phyloP scores from a whole-genome alignment of 2,888 invertebrate genomes.

The Harpagoxenus sublaevis region DNA sequence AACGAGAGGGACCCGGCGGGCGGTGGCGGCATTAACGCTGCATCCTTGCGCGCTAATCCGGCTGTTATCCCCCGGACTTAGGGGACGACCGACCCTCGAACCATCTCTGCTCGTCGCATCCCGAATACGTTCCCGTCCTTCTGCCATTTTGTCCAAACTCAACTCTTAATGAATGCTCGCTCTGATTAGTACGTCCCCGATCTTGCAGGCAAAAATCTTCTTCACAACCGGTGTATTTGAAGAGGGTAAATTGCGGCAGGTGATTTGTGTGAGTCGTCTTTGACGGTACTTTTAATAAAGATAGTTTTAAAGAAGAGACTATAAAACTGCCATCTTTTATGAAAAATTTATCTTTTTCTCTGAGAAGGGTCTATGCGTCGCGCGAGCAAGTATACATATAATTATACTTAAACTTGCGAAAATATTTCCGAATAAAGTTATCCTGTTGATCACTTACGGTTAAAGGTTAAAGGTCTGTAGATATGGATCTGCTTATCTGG shows the following conservation, averaged over 20 bases:
- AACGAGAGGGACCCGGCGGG: conserved; percentile 50
- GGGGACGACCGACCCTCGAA: conserved; percentile 69
- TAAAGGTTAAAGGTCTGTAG: neutral
- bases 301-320: neutral
- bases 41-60: conserved; percentile 75
- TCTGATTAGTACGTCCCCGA: conserved; percentile 24
- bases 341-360: neutral
- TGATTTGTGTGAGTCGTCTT: conserved; percentile 5
- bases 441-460: neutral
- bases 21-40: conserved; percentile 71
- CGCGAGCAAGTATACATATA: neutral
- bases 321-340: neutral
- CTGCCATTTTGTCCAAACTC: conserved; percentile 38
- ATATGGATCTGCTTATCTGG: neutral
- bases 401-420: neutral
- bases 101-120: conserved; percentile 48
- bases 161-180: conserved; percentile 36
- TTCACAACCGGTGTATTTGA: conserved; percentile 8
- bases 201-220: conserved; percentile 31
- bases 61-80: conserved; percentile 76
- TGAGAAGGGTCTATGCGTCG: neutral
- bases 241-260: neutral
- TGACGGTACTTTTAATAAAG: neutral
- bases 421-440: neutral
- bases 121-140: conserved; percentile 28